These are phyloP conservation scores for Drosophila robusta DNA, from an alignment of 2,888 invertebrate genomes.

Conservation along the genomic window DNA sequence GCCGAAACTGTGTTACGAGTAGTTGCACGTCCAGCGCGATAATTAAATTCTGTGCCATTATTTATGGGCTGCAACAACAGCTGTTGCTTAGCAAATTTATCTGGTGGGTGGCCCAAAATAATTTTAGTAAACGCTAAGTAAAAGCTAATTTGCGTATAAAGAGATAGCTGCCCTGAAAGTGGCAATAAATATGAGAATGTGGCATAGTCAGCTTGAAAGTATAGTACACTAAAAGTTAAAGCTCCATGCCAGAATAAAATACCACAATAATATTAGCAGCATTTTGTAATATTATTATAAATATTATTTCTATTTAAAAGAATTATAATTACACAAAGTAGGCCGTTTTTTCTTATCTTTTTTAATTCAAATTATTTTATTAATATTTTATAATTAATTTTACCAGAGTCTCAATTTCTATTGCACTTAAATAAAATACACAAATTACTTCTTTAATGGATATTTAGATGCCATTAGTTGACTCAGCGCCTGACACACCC, in stretches of 20 bases:
- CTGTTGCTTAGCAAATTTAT: slow-evolving; percentile 59
- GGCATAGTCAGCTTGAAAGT: background rate
- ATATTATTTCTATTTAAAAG: no score
- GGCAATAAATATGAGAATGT: background rate
- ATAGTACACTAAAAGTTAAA: background rate
- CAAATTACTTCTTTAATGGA: no score
- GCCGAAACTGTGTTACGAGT: slow-evolving; percentile 67
- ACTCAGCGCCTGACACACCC: background rate
- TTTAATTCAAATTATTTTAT: no score
- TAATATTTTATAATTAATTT: no score
- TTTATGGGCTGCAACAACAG: slow-evolving; percentile 68
- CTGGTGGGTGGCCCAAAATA: slow-evolving; percentile 37
- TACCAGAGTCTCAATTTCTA: no score
- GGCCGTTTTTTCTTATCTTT: no score
- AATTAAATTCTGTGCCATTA: slow-evolving; percentile 72
- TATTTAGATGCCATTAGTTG: background rate
- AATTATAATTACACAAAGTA: no score
- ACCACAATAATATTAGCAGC: no score
- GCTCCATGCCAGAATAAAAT: no score
- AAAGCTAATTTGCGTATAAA: background rate
- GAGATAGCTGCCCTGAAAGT: background rate
- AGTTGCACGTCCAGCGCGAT: slow-evolving; percentile 64
- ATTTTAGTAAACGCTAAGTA: slow-evolving; percentile 7
- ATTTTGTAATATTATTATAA: no score
- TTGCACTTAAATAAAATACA: no score